These are phyloP conservation scores for Manduca sexta DNA, from an alignment of 1,140 invertebrate genomes.

Conservation along the genomic window DNA sequence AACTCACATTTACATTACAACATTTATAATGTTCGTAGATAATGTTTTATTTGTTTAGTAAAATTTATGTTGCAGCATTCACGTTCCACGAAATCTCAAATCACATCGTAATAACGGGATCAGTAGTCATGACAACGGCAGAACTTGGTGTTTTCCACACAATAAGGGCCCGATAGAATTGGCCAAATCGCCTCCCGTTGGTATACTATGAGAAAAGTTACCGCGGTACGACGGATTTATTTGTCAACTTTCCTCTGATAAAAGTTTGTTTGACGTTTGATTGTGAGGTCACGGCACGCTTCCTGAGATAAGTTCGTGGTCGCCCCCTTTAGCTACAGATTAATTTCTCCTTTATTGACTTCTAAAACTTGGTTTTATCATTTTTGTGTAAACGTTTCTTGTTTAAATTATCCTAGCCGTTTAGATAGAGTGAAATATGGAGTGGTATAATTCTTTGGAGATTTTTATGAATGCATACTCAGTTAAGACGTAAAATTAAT, in stretches of 20 bases:
- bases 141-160: background rate
- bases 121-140: background rate
- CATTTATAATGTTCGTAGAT: no score
- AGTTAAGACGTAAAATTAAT: no score
- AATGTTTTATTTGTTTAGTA: no score
- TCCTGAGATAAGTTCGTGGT: constrained; percentile 42
- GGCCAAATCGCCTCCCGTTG: constrained; percentile 35
- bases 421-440: no score
- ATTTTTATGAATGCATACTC: no score
- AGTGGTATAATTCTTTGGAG: no score
- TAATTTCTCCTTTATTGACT: constrained; percentile 40
- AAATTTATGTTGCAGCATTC: no score
- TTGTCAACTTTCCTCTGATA: constrained; percentile 66
- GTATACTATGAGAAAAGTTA: constrained; percentile 61
- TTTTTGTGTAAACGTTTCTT: constrained; percentile 11
- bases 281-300: constrained; percentile 50
- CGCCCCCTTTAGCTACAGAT: constrained; percentile 41
- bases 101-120: background rate
- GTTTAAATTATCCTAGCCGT: no score
- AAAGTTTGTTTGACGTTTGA: constrained; percentile 66
- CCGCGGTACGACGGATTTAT: constrained; percentile 51
- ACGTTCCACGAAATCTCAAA: no score
- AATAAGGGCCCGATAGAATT: constrained; percentile 5
- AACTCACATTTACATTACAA: no score
- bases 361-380: constrained; percentile 24